Evolutionary conservation across 2,113 vertebrate genomes (phyloP), one percentile per base, ranked within the genome.

Genomic region (Nymphicus hollandicus): DNA sequence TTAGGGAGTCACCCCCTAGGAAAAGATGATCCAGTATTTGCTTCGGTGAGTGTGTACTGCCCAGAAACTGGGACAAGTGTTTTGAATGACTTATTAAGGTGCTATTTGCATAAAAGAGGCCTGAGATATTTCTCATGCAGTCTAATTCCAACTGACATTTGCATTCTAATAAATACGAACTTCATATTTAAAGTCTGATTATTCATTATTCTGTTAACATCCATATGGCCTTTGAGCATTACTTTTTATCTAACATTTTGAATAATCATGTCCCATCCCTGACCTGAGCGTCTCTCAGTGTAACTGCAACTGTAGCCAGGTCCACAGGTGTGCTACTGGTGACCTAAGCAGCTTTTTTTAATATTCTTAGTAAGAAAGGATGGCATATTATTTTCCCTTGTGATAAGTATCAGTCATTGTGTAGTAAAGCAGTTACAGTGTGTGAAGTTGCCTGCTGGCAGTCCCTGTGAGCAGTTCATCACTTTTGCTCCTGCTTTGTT

Each of bases 341-440:
- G 93, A 96, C 86, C 90, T 88, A 71, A 88, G 28, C 69, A 95
- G 69, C 52, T 91, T 95, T 80, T 92, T 86, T 93, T 86, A 76
- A 79, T 86, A 61, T 93, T 93, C 86, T 86, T 74, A 88, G 46
- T 35, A 78, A 86, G 77, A 91, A 95, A 84, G 33, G 37, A 76
- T 94, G 56, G 80, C 61, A 58, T 90, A 74, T 94, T 91, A 71
- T 92, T 95, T 93, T 86, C 92, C 73, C 81, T 73, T 2, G 1
- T 92, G 74, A 83, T 92, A 89, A 88, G 84, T 82, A 93, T 96
- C 94, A 96, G 91, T 96, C 92, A 96, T 70, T 91, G 44, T 22
- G 17, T 58, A 79, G 73, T 80, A 79, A 93, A 96, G 84, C 3
- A 20, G 73, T 72, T 91, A 84, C 1, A 16, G 73, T 91, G 74